Conservation (phyloP, 2,888 invertebrate species). For the Coremacera marginata region DNA sequence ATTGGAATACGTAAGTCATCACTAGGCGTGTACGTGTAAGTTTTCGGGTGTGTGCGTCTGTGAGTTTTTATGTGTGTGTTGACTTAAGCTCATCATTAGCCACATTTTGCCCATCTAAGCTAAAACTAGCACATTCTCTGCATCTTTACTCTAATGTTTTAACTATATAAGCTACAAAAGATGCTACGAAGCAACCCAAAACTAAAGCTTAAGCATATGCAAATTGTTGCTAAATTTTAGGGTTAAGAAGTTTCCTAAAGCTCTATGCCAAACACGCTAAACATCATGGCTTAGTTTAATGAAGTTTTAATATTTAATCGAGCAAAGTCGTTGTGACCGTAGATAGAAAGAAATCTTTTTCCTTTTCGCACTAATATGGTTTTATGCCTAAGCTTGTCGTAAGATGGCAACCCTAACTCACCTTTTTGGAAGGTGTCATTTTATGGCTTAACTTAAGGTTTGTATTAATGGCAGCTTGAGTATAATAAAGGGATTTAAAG, state of each 20-base stretch:
- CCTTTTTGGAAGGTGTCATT: not conserved
- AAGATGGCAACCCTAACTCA: too few species aligned
- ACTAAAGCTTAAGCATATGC: not conserved
- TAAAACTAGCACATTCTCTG: not conserved
- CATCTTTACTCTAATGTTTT: too few species aligned
- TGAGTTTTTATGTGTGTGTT: not conserved
- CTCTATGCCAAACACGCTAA: too few species aligned
- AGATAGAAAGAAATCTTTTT: too few species aligned
- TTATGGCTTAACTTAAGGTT: not conserved
- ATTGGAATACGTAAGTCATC: slow-evolving; percentile 41
- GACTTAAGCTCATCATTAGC: slow-evolving; percentile 17
- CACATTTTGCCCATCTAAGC: not conserved
- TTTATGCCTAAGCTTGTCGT: too few species aligned
- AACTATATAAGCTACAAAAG: too few species aligned
- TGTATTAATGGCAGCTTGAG: too few species aligned
- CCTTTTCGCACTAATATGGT: too few species aligned
- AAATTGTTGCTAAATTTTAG: not conserved
- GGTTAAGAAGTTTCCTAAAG: not conserved
- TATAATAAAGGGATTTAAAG: too few species aligned
- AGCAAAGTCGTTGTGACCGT: too few species aligned
- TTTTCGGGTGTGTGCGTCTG: not conserved
- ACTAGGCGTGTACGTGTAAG: not conserved
- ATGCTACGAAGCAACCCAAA: not conserved
- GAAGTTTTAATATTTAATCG: too few species aligned
- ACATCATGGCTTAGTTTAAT: too few species aligned